Evolutionary conservation across 1,140 invertebrate genomes (phyloP), one percentile per base, ranked within the genome.

Genomic region (Meloidogyne floridensis): DNA sequence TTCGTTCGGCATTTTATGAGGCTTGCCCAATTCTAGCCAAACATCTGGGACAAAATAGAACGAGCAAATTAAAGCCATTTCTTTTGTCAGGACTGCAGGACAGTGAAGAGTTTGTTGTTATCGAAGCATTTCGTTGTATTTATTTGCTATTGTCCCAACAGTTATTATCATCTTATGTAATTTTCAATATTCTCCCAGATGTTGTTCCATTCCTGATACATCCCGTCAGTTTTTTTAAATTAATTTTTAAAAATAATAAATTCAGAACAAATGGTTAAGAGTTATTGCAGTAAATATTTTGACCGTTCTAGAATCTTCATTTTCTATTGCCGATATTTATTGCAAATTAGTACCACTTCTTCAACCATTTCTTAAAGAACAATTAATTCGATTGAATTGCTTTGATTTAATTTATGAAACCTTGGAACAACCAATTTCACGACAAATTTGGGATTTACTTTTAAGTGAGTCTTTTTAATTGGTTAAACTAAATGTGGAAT

Each of bases 181-280:
- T 87, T 42, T 80, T 69, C 20, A 76, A 80, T 43, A 59, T 86
- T 13, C 18, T 88, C 11, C 43, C 56, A 32, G 86, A 86, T 59
- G 74, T 87, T 47, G 77, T 82, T 10, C 85, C 86, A 32, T 86
- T 86, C 54, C 70, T 86, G 7, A 80, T 86, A 10, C 85, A 86
- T 84, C 85, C 85, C n/a, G 84, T 86, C 47, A 76, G 59, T 80
- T 3, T 69, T 51, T 80, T 15, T 15, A 42, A 47, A 78, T 13
- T 32, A 42, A 13, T 72, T 13, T 70, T 72, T 53, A 20, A 51
- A n/a, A 56, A 79, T 11, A 65, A 13, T 18, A 47, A 32, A 32
- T 87, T 75, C 43, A 85, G 82, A 86, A 86, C 59, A 82, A 83
- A 47, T 86, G 85, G 85, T 73, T 85, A 51, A 84, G 86, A 80